phyloP scores from a whole-genome alignment of 2,888 invertebrate species.

The Cinara cedri region DNA sequence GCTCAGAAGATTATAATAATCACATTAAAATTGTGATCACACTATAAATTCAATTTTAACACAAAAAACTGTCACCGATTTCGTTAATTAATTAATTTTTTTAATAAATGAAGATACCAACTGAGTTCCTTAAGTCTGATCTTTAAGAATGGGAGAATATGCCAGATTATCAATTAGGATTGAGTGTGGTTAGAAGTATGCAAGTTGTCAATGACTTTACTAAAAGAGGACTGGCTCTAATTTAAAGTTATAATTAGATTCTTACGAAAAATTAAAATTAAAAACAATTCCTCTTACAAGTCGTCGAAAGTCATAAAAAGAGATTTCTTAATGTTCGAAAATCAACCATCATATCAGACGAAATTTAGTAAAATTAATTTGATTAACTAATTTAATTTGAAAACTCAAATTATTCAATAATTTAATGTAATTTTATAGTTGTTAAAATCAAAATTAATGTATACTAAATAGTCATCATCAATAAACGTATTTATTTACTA shows the following conservation, averaged over 20 bases:
- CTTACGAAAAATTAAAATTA: not conserved
- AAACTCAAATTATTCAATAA: too few species aligned
- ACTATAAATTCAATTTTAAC: not conserved
- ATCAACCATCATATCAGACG: not conserved
- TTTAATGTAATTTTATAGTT: too few species aligned
- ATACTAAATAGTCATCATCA: too few species aligned
- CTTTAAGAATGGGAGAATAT: not conserved
- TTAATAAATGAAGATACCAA: slow-evolving; percentile 11
- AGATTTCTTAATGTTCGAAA: not conserved
- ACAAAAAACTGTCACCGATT: slow-evolving; percentile 17
- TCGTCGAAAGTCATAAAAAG: slow-evolving; percentile 1
- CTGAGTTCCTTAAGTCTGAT: slow-evolving; percentile 7
- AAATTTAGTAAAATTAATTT: not conserved
- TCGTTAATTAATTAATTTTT: slow-evolving; percentile 2
- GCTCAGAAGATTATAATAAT: slow-evolving; percentile 26
- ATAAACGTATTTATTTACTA: too few species aligned
- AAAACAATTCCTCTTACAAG: slow-evolving; percentile 7
- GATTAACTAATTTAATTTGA: too few species aligned
- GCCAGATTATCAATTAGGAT: not conserved
- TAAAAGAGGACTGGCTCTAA: slow-evolving; percentile 6
- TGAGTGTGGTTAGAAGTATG: not conserved
- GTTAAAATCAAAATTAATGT: too few species aligned
- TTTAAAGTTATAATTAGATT: slow-evolving; percentile 18
- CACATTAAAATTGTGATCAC: slow-evolving; percentile 11
- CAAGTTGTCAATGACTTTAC: not conserved